Base-by-base conservation (phyloP, 2,113 vertebrate genomes). In the Prinia subflava region DNA sequence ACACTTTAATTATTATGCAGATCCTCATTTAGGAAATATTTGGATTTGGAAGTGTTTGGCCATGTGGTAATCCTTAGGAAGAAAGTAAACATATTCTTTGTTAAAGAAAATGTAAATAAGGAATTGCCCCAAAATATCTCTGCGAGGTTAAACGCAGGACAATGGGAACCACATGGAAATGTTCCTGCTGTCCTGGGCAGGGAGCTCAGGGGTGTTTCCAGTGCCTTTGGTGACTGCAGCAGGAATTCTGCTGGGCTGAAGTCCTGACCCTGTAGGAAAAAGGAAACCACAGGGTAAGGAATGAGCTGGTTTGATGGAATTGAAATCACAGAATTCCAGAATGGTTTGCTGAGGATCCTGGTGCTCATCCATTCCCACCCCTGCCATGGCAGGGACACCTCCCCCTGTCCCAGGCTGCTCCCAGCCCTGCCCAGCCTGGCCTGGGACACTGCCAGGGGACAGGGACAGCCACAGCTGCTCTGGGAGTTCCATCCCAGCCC, bases 11-110 rank as follows among this genome's bases (percentile, higher is more conserved):
- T 90, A 91, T 96, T 97, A 97, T 87, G 87, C 90, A 96, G 81
- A 83, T 97, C 83, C 57, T 77, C 81, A 13, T 96, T 67, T 49
- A 85, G 91, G 96, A 97, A 98, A 96, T 97, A 96, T 97, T 98
- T 97, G 97, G 93, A 77, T 97, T 97, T 97, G 97, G 96, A 98
- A 97, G 97, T 97, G 98, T 98, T 98, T 96, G 98, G 95, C 97
- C 98, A 98, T 98, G 96, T 97, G 98, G 97, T 94, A 97, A 97
- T 98, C 96, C 94, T 98, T 97, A 98, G 96, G 97, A 97, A 90
- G 94, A 97, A 95, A 93, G 90, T 96, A 98, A 97, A 97, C 96
- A 96, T 97, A 95, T 92, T 95, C 90, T 95, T 97, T 98, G 96
- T 90, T 86, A 95, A 93, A 80, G 91, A 94, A 97, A 98, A 98